These are phyloP conservation scores for Punctoribates punctum DNA, from an alignment of 2,888 invertebrate genomes.

Conservation along the genomic window DNA sequence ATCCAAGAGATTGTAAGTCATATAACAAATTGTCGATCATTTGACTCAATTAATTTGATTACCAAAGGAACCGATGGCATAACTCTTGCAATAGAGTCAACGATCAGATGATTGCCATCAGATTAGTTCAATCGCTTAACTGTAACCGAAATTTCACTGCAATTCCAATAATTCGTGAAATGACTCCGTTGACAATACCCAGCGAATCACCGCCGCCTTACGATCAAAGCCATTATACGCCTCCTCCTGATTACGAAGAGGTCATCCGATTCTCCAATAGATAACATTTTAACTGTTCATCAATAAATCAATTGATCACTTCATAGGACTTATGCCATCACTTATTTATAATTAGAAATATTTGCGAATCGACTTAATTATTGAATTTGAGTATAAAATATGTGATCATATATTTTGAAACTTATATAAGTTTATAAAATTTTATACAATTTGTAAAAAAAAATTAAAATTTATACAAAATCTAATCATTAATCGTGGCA, in stretches of 20 bases:
- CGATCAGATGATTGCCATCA: neutral
- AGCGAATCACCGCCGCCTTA: conserved; percentile 1
- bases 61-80: neutral
- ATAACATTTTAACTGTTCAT: too few relatives aligned
- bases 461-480: too few relatives aligned
- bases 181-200: neutral
- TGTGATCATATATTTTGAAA: too few relatives aligned
- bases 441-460: too few relatives aligned
- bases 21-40: neutral
- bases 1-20: conserved; percentile 26
- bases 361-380: too few relatives aligned
- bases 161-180: neutral
- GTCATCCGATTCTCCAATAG: neutral
- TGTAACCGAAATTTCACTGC: neutral
- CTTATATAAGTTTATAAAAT: too few relatives aligned
- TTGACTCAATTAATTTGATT: neutral
- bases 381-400: too few relatives aligned
- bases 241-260: conserved; percentile 18
- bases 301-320: too few relatives aligned
- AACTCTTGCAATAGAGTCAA: neutral
- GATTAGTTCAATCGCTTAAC: neutral
- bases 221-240: neutral
- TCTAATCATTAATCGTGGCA: too few relatives aligned
- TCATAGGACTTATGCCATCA: too few relatives aligned
- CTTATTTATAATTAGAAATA: too few relatives aligned